phyloP scores from a whole-genome alignment of 2,113 vertebrate species.

The Barbus barbus region DNA sequence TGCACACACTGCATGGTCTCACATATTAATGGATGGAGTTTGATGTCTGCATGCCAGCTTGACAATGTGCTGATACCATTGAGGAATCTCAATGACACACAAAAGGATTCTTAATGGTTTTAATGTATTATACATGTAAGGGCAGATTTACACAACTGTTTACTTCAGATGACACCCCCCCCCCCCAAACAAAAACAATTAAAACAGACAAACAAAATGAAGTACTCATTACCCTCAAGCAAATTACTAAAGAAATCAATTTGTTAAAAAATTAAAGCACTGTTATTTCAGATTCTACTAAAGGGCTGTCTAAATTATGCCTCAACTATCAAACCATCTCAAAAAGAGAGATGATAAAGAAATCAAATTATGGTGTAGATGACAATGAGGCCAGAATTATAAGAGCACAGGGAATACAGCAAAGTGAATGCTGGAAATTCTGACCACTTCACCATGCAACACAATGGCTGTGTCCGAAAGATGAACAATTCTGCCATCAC shows the following conservation, averaged over 20 bases:
- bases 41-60: slow-evolving; percentile 63
- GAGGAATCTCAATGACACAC: slow-evolving; percentile 53
- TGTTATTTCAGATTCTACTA: not conserved
- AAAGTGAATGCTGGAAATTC: not conserved
- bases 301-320: not conserved
- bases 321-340: not conserved
- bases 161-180: not conserved
- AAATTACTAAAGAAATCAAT: not conserved
- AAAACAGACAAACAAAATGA: slow-evolving; percentile 20
- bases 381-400: slow-evolving; percentile 7
- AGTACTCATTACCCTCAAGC: not conserved
- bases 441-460: slow-evolving; percentile 12
- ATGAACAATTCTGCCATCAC: not conserved
- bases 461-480: not conserved
- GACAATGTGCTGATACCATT: slow-evolving; percentile 50
- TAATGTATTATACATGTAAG: not conserved
- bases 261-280: not conserved
- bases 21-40: slow-evolving; percentile 58
- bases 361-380: slow-evolving; percentile 14
- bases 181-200: not conserved
- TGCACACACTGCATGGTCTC: slow-evolving; percentile 75
- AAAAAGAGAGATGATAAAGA: not conserved
- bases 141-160: not conserved
- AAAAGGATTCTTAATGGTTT: slow-evolving; percentile 4
- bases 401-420: not conserved